phyloP scores from a whole-genome alignment of 1,140 invertebrate genomes.

The Caerostris darwini region DNA sequence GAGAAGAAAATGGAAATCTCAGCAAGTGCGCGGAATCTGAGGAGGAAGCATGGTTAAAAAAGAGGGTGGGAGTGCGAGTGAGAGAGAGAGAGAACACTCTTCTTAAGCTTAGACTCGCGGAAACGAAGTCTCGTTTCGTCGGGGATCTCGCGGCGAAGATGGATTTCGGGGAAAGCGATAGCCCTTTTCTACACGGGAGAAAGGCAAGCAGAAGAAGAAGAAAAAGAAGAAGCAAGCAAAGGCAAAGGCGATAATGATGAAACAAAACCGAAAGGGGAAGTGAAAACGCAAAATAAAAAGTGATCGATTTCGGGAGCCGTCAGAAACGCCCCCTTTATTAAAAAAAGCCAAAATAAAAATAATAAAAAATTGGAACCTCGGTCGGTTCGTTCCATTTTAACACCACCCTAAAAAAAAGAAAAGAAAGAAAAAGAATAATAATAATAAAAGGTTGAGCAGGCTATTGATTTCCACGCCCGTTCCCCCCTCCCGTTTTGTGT shows the following conservation, averaged over 20 bases:
- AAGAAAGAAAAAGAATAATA: background rate
- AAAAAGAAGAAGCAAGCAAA: background rate
- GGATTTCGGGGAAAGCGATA: constrained; percentile 51
- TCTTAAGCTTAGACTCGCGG: constrained; percentile 56
- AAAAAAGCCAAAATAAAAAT: background rate
- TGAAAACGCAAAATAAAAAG: constrained; percentile 52
- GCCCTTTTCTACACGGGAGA: background rate
- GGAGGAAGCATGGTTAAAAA: background rate
- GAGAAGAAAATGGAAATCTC: constrained; percentile 62
- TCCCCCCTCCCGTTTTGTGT: constrained; percentile 25
- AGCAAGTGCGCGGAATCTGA: constrained; percentile 13
- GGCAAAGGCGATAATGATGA: constrained; percentile 63
- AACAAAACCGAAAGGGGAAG: constrained; percentile 63
- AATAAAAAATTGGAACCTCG: background rate
- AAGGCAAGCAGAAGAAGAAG: background rate
- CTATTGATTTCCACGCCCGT: constrained; percentile 58
- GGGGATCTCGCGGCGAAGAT: constrained; percentile 4
- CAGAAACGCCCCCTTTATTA: constrained; percentile 66
- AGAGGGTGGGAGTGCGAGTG: background rate
- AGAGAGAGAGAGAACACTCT: constrained; percentile 7
- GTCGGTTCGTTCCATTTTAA: constrained; percentile 39
- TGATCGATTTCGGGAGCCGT: constrained; percentile 67
- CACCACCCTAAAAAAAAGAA: background rate
- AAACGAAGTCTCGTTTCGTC: constrained; percentile 52
- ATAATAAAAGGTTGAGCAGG: background rate